Conservation (phyloP, 2,113 vertebrate genomes). For the Thymallus thymallus region DNA sequence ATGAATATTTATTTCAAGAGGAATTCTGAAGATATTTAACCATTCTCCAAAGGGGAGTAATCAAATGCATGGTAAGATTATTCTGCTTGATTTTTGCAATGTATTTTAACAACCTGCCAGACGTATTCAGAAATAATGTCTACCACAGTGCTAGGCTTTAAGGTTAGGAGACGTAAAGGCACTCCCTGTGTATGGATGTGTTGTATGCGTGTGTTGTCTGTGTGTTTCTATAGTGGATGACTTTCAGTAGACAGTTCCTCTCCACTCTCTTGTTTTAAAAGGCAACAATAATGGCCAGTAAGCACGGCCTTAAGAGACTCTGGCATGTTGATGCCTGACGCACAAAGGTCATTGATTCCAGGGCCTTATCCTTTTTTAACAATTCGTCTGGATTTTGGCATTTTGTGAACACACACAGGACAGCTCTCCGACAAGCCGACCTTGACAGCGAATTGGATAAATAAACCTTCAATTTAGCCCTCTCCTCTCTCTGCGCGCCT, state of each 20-base stretch:
- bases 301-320: slow-evolving; percentile 86
- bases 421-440: slow-evolving; percentile 96
- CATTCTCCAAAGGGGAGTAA: slow-evolving; percentile 11
- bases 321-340: slow-evolving; percentile 88
- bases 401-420: slow-evolving; percentile 97
- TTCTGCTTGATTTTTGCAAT: neutral
- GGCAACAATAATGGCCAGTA: slow-evolving; percentile 84
- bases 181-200: slow-evolving; percentile 3
- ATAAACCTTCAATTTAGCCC: slow-evolving; percentile 99
- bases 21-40: too few relatives aligned
- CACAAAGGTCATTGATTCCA: slow-evolving; percentile 99
- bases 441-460: slow-evolving; percentile 99
- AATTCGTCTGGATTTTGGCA: slow-evolving; percentile 98
- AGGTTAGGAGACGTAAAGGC: slow-evolving; percentile 1
- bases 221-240: slow-evolving; percentile 57
- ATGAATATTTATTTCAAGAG: too few relatives aligned
- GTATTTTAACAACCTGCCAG: neutral
- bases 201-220: slow-evolving; percentile 26
- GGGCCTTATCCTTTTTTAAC: slow-evolving; percentile 78
- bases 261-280: slow-evolving; percentile 74
- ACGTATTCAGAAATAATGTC: too few relatives aligned
- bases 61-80: slow-evolving; percentile 10
- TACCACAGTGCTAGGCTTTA: neutral
- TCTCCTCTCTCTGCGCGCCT: slow-evolving; percentile 71
- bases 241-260: slow-evolving; percentile 63